Evolutionary conservation across 2,113 vertebrate genomes (phyloP), one percentile per base, ranked within the genome.

Genomic region (Haemorhous mexicanus): DNA sequence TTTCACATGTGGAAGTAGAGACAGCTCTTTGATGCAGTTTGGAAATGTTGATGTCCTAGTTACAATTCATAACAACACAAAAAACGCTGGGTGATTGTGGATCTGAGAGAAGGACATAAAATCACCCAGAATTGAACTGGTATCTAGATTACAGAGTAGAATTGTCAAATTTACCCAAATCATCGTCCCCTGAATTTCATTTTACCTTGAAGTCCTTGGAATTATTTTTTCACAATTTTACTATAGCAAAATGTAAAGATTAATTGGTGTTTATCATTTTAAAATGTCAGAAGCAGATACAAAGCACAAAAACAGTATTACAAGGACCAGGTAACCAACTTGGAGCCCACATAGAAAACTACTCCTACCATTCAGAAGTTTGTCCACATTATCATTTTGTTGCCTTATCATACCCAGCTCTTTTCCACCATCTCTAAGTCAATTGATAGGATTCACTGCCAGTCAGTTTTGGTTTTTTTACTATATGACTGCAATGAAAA

Each of bases 1-100:
- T 39, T 59, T 28, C 39, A 46, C 15, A 4, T 58, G 79, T 93
- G 81, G 64, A 97, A 92, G 73, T 84, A 96, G 39, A 92, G 90
- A 92, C 53, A 96, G 87, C 26, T 95, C 68, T 81, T 94, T 90
- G 44, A 72, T 27, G 67, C 55, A 93, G 70, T 92, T 91, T 61
- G 37, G 68, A 91, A 87, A 83, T 37, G 35, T 21, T 84, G 32
- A 52, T 96, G 79, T 64, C 50, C 44, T 89, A 93, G 83, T 61
- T 95, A 87, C 16, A 93, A 39, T 87, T 91, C 20, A 24, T 33
- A 92, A 79, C 55, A 90, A 62, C 44, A 61, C 6, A 11, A 94
- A 84, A 58, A 72, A 79, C 74, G 62, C 26, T 88, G 37, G 16
- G 20, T 87, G 39, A 82, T 94, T 84, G 33, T 46, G 33, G 27